Evolutionary conservation across 1,140 invertebrate genomes (phyloP), one percentile per base, ranked within the genome.

Genomic region (Monochamus saltuarius): DNA sequence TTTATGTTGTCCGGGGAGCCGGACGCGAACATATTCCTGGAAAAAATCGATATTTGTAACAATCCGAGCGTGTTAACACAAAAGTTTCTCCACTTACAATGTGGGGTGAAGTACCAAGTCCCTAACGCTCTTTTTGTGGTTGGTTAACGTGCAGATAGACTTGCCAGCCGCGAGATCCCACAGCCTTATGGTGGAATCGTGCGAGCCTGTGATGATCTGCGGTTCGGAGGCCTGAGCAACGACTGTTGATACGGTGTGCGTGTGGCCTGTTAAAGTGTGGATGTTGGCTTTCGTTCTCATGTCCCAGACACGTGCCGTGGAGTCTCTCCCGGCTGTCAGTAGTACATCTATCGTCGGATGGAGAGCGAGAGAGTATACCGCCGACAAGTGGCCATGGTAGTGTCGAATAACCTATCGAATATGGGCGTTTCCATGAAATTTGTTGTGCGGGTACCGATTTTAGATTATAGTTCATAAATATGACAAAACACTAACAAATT

Each of bases 1-100:
- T 99, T 99, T 54, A 99, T 96, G 74, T 99, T 99, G 75, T 99
- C 97, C 0, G 98, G 94, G 1, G 95, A 98, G 1, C 92, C 97
- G 2, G 95, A 98, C 0, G 94, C 97, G 79, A 99, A 99, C 82
- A 95, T 97, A 75, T 98, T 92, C 57, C 87, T 88, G 67, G 60
- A 75, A 68, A 68, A 66, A 46, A 42, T 0, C 10, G 2, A 29
- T 29, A 29, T 29, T 29, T 29, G 22, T 6, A 29, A 2, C 22
- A 29, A 29, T 29, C n/a, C 22, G 22, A 29, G 22, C 2, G 2
- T 29, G n/a, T 29, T 29, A 29, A 29, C 2, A 29, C 6, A 6
- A 29, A 6, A 3, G 2, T 29, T 29, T 29, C 22, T 43, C n/a
- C 65, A 82, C 83, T 82, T 74, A 90, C 78, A 95, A 79, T 40